Percentiles rank a stretch among this genome's conserved stretches.
These are phyloP conservation scores for Ginglymostoma cirratum DNA, from an alignment of 2,113 vertebrate species.

Conservation along the genomic window DNA sequence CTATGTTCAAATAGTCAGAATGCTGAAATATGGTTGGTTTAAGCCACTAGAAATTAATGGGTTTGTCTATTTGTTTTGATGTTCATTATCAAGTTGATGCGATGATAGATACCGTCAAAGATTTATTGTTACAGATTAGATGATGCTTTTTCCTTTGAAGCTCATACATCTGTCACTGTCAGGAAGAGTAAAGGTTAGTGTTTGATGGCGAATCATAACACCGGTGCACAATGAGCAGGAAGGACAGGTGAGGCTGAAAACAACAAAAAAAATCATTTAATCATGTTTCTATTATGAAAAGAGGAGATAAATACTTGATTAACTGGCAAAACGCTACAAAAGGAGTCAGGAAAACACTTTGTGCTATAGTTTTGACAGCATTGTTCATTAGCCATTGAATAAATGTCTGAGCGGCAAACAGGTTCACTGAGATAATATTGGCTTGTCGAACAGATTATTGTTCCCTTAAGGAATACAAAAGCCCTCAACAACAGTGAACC, in stretches of 20 bases:
- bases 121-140: neutral
- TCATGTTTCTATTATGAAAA: conserved; percentile 8
- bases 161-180: conserved; percentile 31
- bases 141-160: neutral
- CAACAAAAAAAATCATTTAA: neutral
- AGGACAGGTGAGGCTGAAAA: conserved; percentile 17
- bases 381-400: neutral
- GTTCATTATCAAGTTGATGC: neutral
- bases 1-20: neutral
- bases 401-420: neutral
- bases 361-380: neutral
- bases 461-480: neutral
- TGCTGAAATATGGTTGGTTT: neutral
- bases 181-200: conserved; percentile 26
- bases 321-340: neutral
- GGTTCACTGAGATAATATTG: neutral
- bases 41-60: conserved; percentile 23
- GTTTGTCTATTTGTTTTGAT: neutral
- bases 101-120: neutral
- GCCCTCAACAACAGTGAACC: neutral
- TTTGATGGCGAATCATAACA: neutral
- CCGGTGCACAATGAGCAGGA: neutral
- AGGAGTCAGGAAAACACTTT: neutral
- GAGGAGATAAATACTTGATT: conserved; percentile 31
- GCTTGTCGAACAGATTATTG: neutral